Evolutionary conservation across 30 jellyfish, hydroid and myxozoan genomes (phyloP), one percentile per base, ranked within the genome.

Genomic region (Aurelia aurita complex sp. Pacific): DNA sequence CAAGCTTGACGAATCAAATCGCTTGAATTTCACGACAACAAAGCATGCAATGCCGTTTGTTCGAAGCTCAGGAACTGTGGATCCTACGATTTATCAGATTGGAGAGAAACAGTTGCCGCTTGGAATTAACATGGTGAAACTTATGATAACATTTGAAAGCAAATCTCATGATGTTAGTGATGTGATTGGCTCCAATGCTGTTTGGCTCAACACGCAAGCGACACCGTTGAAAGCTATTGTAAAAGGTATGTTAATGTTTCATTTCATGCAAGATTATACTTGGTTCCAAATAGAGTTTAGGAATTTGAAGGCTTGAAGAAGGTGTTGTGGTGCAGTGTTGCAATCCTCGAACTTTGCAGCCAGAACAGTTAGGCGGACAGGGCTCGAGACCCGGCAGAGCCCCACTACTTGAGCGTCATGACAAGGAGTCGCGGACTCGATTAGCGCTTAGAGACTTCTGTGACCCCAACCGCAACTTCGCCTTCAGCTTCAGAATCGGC

Each of bases 171-270:
- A 95, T 64, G 80, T 89, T 34, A 59, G 64, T n/a, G 92, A 74
- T 51, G 84, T 95, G 34, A 43, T 40, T 29, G 87, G 87, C 14
- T 77, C 82, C 15, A 82, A 74, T 17, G 69, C 42, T 33, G 82
- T 73, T 14, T 95, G 97, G 97, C 55, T 95, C 2, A 77, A 95
- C n/a, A 74, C 90, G 1, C 85, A 77, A 52, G 96, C 97, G 11
- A 77, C 98, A 38, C 89, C 96, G 2, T 72, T 95, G 73, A 73
- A 85, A 76, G 91, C 97, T 0, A 52, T 52, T 0, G 81, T 95
- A 1, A 76, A 85, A 74, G 99, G 99, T 90, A 65, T 46, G 74
- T 0, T 55, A 1, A 40, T 40, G 8, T 40, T 40, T 40, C 29
- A 3, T 9, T 40, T 2, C 6, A 40, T 40, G 6, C 52, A 40